phyloP scores from a whole-genome alignment of 2,113 vertebrate species.

The Polypterus bichir region DNA sequence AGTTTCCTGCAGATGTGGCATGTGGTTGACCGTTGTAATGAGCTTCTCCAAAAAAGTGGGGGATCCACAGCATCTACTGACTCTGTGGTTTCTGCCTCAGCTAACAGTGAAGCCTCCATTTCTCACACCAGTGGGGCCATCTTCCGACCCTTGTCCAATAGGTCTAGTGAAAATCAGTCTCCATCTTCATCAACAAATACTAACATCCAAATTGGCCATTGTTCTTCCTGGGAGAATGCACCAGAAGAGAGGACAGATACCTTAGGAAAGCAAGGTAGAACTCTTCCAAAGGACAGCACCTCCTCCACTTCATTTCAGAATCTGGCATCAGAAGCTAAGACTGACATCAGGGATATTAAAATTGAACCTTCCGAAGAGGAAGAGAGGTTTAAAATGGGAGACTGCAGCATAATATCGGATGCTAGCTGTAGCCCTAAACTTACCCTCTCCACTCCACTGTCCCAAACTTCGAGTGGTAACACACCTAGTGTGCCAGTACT shows the following conservation, averaged over 20 bases:
- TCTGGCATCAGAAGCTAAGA: neutral
- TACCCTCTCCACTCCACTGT: neutral
- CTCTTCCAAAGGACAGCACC: neutral
- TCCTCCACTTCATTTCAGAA: neutral
- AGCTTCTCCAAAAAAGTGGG: neutral
- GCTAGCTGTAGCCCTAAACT: neutral
- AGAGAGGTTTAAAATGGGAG: neutral
- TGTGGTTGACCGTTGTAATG: neutral
- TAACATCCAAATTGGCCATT: neutral
- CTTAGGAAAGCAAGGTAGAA: neutral
- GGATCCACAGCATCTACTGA: neutral
- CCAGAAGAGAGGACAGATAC: neutral
- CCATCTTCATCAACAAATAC: neutral
- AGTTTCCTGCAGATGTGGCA: neutral
- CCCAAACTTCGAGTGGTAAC: neutral
- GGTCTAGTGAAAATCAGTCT: neutral
- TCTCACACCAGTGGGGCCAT: neutral
- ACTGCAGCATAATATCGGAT: neutral
- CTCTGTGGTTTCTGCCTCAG: neutral
- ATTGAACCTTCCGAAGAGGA: neutral
- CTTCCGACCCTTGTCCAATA: neutral
- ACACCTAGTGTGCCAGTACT: neutral
- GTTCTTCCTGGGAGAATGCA: neutral
- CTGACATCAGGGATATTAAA: neutral
- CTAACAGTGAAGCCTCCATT: neutral